Conservation (phyloP, 1,140 invertebrate species). For the Diabrotica undecimpunctata region DNA sequence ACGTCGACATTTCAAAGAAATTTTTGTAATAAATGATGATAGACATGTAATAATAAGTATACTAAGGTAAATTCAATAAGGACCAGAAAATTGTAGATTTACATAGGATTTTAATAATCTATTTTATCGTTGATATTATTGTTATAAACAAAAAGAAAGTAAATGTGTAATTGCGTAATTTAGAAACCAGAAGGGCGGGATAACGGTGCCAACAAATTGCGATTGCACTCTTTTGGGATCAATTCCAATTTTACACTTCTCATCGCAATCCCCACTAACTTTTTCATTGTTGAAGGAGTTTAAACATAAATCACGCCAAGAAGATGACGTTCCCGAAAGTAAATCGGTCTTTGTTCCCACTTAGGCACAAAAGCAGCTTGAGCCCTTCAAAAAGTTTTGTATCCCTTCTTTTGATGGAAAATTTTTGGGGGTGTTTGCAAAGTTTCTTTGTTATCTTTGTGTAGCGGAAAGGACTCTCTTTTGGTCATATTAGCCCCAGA, state of each 20-base stretch:
- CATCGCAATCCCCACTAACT: neutral
- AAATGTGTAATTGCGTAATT: no score
- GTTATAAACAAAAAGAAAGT: no score
- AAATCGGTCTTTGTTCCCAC: conserved; percentile 1
- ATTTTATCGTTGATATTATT: no score
- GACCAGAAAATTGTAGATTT: no score
- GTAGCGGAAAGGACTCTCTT: neutral
- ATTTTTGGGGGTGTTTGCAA: neutral
- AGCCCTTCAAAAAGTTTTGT: neutral
- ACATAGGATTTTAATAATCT: no score
- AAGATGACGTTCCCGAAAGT: neutral
- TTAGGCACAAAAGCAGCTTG: neutral
- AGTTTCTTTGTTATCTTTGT: conserved; percentile 1
- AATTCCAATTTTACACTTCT: conserved; percentile 3
- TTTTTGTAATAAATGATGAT: no score
- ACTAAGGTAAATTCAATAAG: no score
- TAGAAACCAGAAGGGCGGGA: no score
- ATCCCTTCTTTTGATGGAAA: conserved; percentile 2
- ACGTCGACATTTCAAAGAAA: no score
- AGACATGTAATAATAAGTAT: no score
- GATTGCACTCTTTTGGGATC: neutral
- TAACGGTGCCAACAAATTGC: no score
- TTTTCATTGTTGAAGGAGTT: conserved; percentile 2
- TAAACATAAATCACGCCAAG: neutral
- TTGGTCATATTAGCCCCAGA: neutral